Conservation (phyloP, 2,113 vertebrate genomes). For the Neomonachus schauinslandi region DNA sequence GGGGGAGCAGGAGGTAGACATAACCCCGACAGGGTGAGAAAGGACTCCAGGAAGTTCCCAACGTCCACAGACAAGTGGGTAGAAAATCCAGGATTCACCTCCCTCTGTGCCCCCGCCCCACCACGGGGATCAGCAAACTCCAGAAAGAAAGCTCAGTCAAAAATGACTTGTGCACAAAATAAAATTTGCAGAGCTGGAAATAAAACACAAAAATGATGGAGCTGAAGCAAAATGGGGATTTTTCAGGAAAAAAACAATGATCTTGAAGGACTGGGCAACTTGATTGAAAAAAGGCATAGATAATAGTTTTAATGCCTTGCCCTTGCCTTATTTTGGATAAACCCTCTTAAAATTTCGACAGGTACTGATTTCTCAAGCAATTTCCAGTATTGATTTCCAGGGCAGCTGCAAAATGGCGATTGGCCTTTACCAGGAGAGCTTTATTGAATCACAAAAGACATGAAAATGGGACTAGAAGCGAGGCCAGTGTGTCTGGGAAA, state of each 20-base stretch:
- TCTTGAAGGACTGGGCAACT: neutral
- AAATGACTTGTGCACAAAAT: neutral
- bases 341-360: neutral
- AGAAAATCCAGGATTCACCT: neutral
- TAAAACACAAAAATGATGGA: neutral
- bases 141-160: neutral
- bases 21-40: neutral
- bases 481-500: neutral
- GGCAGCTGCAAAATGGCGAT: neutral
- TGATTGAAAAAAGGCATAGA: neutral
- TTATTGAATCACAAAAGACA: neutral
- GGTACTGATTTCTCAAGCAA: neutral
- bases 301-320: neutral
- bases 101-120: rapidly evolving
- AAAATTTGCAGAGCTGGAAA: neutral
- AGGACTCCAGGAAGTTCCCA: neutral
- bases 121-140: neutral
- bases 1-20: neutral
- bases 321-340: neutral
- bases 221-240: neutral
- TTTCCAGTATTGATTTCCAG: neutral
- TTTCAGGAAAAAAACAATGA: neutral
- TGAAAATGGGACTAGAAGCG: neutral
- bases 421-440: neutral
- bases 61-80: neutral